Percentiles rank a stretch among this genome's conserved stretches.
Conservation (phyloP, 2,888 invertebrate species). For the Tetheella fluctuosa region DNA sequence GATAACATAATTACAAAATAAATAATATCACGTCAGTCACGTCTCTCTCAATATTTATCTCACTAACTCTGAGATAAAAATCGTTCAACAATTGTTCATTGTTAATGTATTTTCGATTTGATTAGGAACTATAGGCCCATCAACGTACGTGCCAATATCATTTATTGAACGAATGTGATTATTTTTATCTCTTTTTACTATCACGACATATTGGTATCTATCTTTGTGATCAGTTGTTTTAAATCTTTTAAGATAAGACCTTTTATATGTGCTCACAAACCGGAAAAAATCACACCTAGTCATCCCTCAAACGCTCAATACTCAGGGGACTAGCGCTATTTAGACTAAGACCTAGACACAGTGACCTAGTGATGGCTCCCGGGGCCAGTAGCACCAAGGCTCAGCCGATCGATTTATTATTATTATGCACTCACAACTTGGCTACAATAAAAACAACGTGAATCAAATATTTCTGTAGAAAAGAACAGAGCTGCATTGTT, state of each 20-base stretch:
- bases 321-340: neutral
- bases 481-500: too few species aligned
- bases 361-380: neutral
- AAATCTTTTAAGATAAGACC: too few species aligned
- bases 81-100: neutral
- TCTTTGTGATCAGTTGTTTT: too few species aligned
- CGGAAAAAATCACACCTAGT: too few species aligned
- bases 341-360: neutral
- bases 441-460: too few species aligned
- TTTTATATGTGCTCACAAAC: too few species aligned
- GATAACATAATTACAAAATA: neutral
- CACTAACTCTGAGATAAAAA: neutral
- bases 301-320: neutral
- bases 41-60: conserved; percentile 4
- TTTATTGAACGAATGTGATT: neutral
- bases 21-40: conserved; percentile 9
- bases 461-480: too few species aligned
- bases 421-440: neutral
- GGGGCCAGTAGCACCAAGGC: neutral
- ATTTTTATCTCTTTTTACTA: neutral
- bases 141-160: neutral
- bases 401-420: neutral
- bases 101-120: neutral
- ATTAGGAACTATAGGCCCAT: neutral
- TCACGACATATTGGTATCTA: neutral